Evolutionary conservation across 2,113 vertebrate genomes (phyloP), one percentile per base, ranked within the genome.

Genomic region (Salminus brasiliensis): DNA sequence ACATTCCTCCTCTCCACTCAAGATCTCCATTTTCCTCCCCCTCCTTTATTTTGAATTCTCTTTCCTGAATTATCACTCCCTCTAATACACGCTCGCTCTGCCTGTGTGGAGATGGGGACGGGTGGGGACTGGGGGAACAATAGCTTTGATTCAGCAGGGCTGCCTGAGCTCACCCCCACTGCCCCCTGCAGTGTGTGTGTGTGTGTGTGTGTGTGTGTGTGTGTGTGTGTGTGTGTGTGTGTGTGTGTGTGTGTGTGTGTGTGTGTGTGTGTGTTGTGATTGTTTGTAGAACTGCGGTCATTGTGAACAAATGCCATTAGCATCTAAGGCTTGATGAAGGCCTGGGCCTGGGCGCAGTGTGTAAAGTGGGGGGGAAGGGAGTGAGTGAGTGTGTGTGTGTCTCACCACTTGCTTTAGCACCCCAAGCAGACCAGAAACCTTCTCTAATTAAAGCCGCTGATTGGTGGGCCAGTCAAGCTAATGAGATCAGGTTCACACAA

Each of bases 261-360:
- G 32, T 81, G 53, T 81, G 23, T 49, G 25, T 65, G 39, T 34
- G 69, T 36, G 49, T 72, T 60, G 57, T 80, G 80, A 84, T 80
- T 82, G 74, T 80, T 81, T 81, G 55, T 83, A 76, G 67, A 80
- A 74, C 41, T 23, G 52, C 49, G 66, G 75, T 52, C 32, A 68
- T 76, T 81, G 84, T 83, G 78, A 85, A 80, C 84, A 84, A 83
- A 80, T 81, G 77, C 63, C 73, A 66, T 79, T 83, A 85, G 67
- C 72, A 75, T 80, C 67, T 65, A 81, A 52, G 69, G 70, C 57
- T 63, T 78, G 75, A 71, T 32, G 43, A 47, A 66, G 75, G 62
- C 23, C 49, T 47, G 29, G 75, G 53, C 23, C 49, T 45, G n/a
- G 29, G 39, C n/a, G 6, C 60, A 12, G 63, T 49, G 34, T 25